Evolutionary conservation across 2,888 invertebrate species (phyloP).

Genomic region (Bombylius discolor): DNA sequence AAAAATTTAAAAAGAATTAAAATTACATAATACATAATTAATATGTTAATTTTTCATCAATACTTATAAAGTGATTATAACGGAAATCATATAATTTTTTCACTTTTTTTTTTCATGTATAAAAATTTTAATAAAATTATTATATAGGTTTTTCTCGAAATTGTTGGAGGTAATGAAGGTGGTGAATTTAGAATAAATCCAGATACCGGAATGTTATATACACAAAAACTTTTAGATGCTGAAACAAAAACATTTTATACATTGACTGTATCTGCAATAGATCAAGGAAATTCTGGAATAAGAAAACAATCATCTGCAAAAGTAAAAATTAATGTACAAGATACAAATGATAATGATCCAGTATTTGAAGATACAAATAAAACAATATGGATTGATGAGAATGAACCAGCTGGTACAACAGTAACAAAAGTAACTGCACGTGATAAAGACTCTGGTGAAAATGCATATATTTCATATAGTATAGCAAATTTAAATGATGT

Average conservation of each 20-base stretch:
- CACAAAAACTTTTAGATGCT: constrained; percentile 68
- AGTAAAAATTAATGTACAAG: constrained; percentile 76
- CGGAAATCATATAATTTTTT: no score
- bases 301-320: constrained; percentile 80
- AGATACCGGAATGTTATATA: constrained; percentile 79
- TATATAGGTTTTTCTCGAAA: constrained; percentile 50
- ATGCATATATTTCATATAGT: constrained; percentile 89
- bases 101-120: no score
- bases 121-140: no score
- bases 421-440: constrained; percentile 74
- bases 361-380: constrained; percentile 61
- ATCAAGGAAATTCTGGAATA: constrained; percentile 71
- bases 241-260: constrained; percentile 74
- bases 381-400: constrained; percentile 69
- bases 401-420: constrained; percentile 71
- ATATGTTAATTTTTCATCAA: no score
- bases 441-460: constrained; percentile 86
- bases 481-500: constrained; percentile 80
- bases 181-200: constrained; percentile 78
- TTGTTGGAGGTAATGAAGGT: constrained; percentile 84
- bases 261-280: constrained; percentile 78
- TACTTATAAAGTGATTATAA: no score
- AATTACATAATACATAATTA: no score
- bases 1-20: no score
- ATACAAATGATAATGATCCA: constrained; percentile 91